These are phyloP conservation scores for Opisthograptis luteolata DNA, from an alignment of 2,888 invertebrate species.

Conservation along the genomic window DNA sequence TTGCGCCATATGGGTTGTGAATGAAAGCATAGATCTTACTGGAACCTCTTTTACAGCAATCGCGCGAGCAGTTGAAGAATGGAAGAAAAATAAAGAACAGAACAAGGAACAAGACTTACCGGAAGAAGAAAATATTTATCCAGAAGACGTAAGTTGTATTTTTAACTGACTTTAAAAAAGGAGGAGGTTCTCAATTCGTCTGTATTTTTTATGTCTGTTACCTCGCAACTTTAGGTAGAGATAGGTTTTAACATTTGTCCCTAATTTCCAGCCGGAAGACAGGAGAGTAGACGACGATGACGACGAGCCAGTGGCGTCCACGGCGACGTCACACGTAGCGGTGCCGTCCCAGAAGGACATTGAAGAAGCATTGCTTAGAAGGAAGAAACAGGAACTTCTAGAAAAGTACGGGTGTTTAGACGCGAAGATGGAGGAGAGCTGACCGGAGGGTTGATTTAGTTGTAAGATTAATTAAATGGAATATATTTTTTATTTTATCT, in stretches of 20 bases:
- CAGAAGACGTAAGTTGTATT: conserved; percentile 78
- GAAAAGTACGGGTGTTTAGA: conserved; percentile 90
- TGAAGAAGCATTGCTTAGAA: conserved; percentile 94
- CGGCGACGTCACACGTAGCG: conserved; percentile 88
- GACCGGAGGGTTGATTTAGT: conserved; percentile 42
- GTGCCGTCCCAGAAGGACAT: conserved; percentile 98
- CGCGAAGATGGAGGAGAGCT: conserved; percentile 72
- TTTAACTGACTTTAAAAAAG: too few species aligned
- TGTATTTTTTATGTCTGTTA: neutral
- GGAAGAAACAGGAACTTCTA: conserved; percentile 96
- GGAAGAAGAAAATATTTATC: conserved; percentile 90
- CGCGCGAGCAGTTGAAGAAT: conserved; percentile 86
- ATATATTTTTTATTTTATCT: conserved; percentile 4
- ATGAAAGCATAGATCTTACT: too few species aligned
- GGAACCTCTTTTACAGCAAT: conserved; percentile 71
- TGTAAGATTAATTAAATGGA: conserved; percentile 12
- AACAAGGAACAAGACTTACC: conserved; percentile 84
- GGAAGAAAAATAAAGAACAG: conserved; percentile 87
- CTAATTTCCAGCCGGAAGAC: conserved; percentile 70
- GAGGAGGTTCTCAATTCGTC: too few species aligned
- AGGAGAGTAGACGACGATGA: conserved; percentile 69
- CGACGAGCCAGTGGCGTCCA: conserved; percentile 44
- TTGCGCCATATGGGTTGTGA: too few species aligned
- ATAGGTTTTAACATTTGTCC: neutral
- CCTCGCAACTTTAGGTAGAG: neutral